phyloP scores from a whole-genome alignment of 64 coral and sea anemone genomes.

The Pachyseris speciosa region DNA sequence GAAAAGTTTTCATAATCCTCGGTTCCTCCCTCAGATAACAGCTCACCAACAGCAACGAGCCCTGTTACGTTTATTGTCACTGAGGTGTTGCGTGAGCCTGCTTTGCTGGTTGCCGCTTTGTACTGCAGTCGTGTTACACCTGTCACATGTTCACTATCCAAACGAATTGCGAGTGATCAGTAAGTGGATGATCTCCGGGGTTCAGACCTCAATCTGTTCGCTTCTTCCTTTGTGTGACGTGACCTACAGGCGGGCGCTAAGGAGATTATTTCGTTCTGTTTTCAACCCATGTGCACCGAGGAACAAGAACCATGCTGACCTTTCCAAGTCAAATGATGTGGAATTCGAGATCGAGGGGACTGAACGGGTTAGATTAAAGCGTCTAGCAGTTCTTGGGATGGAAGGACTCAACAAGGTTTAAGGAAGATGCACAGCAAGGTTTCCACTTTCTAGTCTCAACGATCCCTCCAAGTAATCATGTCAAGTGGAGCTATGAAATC shows the following conservation, averaged over 20 bases:
- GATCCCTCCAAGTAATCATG: too few species aligned
- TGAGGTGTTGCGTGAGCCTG: neutral
- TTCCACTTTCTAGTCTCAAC: too few species aligned
- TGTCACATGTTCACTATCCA: neutral
- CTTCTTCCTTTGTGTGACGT: neutral
- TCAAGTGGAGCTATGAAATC: too few species aligned
- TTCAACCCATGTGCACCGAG: neutral
- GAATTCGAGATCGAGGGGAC: too few species aligned
- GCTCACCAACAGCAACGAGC: neutral
- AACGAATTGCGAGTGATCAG: neutral
- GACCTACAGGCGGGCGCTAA: neutral
- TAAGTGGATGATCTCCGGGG: neutral
- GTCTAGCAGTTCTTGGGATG: too few species aligned
- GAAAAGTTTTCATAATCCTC: neutral
- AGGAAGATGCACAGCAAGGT: too few species aligned
- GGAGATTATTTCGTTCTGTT: neutral
- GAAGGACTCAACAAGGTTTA: too few species aligned
- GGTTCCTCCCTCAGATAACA: neutral
- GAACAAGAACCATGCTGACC: neutral
- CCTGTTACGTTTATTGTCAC: neutral
- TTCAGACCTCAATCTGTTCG: neutral
- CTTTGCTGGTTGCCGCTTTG: neutral
- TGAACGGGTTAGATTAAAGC: too few species aligned
- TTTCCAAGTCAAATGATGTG: neutral
- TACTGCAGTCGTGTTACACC: neutral